Evolutionary conservation across 2,113 vertebrate species (phyloP).

Genomic region (Oncorhynchus clarkii): DNA sequence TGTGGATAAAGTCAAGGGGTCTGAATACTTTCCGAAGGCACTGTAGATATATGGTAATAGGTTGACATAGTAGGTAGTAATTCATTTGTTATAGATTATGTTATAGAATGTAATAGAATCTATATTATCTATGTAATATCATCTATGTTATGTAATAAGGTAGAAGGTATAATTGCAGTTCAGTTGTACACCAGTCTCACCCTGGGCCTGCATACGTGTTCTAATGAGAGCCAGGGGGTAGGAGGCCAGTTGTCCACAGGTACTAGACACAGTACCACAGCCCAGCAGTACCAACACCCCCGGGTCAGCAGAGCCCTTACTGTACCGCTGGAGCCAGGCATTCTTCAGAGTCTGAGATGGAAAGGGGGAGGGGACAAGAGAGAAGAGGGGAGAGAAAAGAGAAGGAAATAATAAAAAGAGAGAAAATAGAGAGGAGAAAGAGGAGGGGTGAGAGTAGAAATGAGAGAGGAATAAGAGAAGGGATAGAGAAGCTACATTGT

Average conservation of each 20-base stretch:
- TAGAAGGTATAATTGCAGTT: too few relatives aligned
- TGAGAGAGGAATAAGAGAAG: neutral
- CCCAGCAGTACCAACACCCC: slow-evolving; percentile 83
- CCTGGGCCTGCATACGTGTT: slow-evolving; percentile 90
- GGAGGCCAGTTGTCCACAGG: slow-evolving; percentile 86
- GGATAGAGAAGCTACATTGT: neutral
- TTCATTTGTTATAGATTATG: too few relatives aligned
- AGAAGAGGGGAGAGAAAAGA: neutral
- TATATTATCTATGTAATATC: too few relatives aligned
- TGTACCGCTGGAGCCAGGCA: slow-evolving; percentile 79
- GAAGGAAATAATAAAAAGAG: neutral
- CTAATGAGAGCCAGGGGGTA: slow-evolving; percentile 86
- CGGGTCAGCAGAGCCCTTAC: slow-evolving; percentile 71
- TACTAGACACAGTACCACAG: slow-evolving; percentile 85
- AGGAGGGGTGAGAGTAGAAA: neutral
- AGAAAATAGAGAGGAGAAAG: neutral
- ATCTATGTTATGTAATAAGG: too few relatives aligned
- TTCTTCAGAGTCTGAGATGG: slow-evolving; percentile 83
- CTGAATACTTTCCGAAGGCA: too few relatives aligned
- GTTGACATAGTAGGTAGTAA: too few relatives aligned
- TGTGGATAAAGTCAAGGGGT: too few relatives aligned
- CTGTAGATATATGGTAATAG: too few relatives aligned
- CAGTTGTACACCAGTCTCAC: slow-evolving; percentile 55
- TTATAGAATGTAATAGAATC: too few relatives aligned
- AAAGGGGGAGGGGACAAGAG: neutral